Evolutionary conservation across 2,113 vertebrate genomes (phyloP).

Genomic region (Lasiurus borealis): DNA sequence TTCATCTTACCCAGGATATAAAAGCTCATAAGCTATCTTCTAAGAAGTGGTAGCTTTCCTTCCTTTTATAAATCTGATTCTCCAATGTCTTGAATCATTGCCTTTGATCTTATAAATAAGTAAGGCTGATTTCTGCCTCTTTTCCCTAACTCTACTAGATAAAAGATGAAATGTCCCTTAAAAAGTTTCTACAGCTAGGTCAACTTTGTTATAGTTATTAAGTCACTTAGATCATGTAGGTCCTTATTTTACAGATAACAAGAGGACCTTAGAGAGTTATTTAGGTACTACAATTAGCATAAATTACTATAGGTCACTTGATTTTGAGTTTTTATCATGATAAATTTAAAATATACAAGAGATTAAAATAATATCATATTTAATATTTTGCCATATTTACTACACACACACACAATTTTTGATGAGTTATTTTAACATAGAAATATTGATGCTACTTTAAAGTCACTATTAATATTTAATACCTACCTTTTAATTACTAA

Average conservation of each 20-base stretch:
- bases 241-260: background rate
- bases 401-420: background rate
- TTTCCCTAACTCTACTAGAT: background rate
- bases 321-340: slow-evolving; percentile 19
- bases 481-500: slow-evolving; percentile 28
- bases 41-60: background rate
- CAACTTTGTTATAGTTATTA: background rate
- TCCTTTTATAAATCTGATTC: background rate
- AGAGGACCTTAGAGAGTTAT: background rate
- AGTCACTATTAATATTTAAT: background rate
- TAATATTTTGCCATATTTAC: slow-evolving; percentile 21
- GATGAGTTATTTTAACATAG: slow-evolving; percentile 27
- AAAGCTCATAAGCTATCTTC: background rate
- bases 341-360: slow-evolving; percentile 4
- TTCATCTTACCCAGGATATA: background rate
- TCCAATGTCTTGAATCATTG: background rate
- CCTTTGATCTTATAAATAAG: background rate
- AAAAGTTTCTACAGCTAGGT: background rate
- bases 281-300: background rate
- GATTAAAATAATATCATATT: background rate
- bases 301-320: background rate
- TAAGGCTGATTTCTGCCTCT: background rate
- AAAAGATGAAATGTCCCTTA: slow-evolving; percentile 1
- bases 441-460: background rate
- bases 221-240: background rate